Conservation (phyloP, 2,888 invertebrate genomes). For the Phymatocera aterrima region DNA sequence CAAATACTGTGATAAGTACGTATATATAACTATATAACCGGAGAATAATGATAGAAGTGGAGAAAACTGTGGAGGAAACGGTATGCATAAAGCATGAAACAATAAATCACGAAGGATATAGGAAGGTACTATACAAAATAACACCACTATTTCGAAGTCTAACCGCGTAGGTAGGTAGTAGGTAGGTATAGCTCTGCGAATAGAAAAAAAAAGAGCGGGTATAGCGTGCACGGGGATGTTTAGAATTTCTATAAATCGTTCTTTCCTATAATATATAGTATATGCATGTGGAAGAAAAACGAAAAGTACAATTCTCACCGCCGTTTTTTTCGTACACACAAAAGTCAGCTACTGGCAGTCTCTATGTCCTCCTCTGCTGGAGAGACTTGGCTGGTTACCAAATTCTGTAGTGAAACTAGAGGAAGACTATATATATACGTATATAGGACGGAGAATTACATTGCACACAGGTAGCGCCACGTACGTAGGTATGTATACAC, state of each 20-base stretch:
- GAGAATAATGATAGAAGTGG: too few species aligned
- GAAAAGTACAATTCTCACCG: slow-evolving; percentile 1
- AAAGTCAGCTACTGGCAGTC: too few species aligned
- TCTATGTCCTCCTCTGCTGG: too few species aligned
- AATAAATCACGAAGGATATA: background rate
- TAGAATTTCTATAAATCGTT: slow-evolving; percentile 69
- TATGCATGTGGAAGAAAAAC: background rate
- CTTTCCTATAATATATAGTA: background rate
- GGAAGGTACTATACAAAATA: background rate
- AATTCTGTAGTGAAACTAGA: background rate
- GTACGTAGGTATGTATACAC: background rate
- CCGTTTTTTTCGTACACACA: background rate
- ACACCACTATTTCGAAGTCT: background rate
- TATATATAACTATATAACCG: background rate
- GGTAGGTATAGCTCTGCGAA: slow-evolving; percentile 48
- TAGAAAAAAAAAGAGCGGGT: slow-evolving; percentile 37
- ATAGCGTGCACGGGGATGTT: slow-evolving; percentile 55
- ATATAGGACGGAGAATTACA: background rate
- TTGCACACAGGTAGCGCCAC: too few species aligned
- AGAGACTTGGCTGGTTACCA: background rate
- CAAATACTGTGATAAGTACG: background rate
- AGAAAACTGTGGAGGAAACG: background rate
- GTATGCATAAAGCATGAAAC: slow-evolving; percentile 10
- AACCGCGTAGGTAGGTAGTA: slow-evolving; percentile 5
- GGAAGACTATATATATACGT: background rate